Evolutionary conservation across 2,113 vertebrate genomes (phyloP).

Genomic region (Hypocryptadius cinnamomeus): DNA sequence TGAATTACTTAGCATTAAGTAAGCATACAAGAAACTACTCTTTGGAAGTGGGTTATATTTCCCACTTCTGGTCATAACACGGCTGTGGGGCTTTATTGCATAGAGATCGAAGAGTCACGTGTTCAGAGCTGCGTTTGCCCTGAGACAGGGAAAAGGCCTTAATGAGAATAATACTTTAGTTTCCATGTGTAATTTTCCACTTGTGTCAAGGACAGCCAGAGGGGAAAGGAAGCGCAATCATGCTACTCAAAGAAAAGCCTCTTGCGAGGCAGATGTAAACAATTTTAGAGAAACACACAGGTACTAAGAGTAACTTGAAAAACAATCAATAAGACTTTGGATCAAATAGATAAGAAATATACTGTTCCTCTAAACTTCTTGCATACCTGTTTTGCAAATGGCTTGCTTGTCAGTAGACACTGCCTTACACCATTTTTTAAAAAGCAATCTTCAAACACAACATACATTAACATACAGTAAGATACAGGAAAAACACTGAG

Average conservation of each 20-base stretch:
- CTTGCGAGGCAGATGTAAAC: background rate
- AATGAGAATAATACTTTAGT: background rate
- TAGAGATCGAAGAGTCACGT: rapidly evolving
- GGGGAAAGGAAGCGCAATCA: background rate
- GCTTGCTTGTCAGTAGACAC: background rate
- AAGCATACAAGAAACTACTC: background rate
- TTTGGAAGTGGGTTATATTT: background rate
- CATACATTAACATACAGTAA: background rate
- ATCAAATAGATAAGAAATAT: background rate
- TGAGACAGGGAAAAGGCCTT: background rate
- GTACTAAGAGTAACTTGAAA: background rate
- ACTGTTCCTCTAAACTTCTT: background rate
- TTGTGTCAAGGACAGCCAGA: background rate
- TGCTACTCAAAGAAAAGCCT: background rate
- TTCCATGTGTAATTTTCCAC: background rate
- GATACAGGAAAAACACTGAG: background rate
- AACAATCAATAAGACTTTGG: background rate
- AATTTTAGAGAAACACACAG: background rate
- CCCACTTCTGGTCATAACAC: background rate
- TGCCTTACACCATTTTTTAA: background rate
- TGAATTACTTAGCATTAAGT: background rate
- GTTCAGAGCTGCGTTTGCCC: rapidly evolving
- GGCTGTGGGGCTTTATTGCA: background rate
- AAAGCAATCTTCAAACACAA: background rate
- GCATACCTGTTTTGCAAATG: background rate